Base-by-base conservation (phyloP, 2,888 invertebrate species). In the Trichogramma dendrolimi region DNA sequence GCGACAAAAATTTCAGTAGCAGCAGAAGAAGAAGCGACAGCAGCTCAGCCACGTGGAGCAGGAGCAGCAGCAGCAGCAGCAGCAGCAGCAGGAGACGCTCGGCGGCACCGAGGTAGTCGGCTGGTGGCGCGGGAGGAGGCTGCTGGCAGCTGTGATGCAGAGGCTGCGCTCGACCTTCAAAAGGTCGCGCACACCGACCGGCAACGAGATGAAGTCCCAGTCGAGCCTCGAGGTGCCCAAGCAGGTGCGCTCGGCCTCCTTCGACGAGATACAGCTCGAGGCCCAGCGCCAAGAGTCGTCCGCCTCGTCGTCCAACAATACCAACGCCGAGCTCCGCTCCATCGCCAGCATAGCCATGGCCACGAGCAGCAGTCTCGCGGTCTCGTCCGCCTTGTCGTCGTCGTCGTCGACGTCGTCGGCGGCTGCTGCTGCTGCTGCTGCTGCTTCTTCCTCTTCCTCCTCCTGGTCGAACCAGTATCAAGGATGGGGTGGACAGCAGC, bases 201-300 rank as follows among this genome's bases (percentile, higher is more conserved):
- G 92, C 70, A 89, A 90, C 76, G 92, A 93, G 82, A 92, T 92
- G 92, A 92, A 92, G 84, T 90, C 90, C 70, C 92, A 92, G 79
- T 92, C 91, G 81, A 92, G 92, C 80, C 86, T 94, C 73, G 93
- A 94, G 80, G 92, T 93, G 72, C 93, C 94, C 69, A 91, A 91
- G 78, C 92, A 92, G 84, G 89, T 93, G 72, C 89, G 93, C 72
- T 92, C 92, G 67, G 92, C 92, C 67, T 92, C 92, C 67, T 93
- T 93, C 82, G 93, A 93, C 82, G 92, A 93, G 82, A 92, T 92
- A 78, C 90, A 92, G 78, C 56, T 77, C 91, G 90, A 89, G 75
- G 86, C 89, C 59, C 88, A 88, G 72, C 86, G 90, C 61, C 83
- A 84, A 64, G 81, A 82, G 64, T 57, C 60, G 2, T 27, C 27